Evolutionary conservation across 2,797 vertebrate genomes (phyloP), one percentile per base, ranked within the genome.

Genomic region (Potorous gilbertii): DNA sequence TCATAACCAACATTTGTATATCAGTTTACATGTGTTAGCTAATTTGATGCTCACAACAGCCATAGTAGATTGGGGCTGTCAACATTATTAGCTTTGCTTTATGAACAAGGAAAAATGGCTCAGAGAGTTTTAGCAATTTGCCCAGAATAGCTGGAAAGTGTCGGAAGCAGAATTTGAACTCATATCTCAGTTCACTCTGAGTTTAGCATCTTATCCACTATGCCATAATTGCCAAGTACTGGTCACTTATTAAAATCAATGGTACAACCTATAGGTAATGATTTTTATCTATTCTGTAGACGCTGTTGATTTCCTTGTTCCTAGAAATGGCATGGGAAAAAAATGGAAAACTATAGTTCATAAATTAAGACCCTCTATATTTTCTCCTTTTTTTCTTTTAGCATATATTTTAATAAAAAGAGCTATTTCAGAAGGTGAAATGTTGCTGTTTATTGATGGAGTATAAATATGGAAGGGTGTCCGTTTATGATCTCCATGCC

Each of bases 401-500:
- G 90, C n/a, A 90, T 57, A 54, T 91, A 27, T 93, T 91, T 93
- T 97, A 90, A 1, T 2, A 54, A 95, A 92, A 92, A 57, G 59
- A 74, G 90, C 52, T 55, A 52, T 92, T 97, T 96, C 40, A 94
- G 91, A 96, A 94, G 93, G 94, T 91, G 94, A 93, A 95, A 94
- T 59, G 62, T 90, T 87, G 50, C 31, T 54, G 90, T 95, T 94
- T 97, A 92, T 96, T 95, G 93, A 90, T 40, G 92, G 89, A 91
- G 29, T 56, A 52, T 90, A 28, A 13, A 55, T 91, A 50, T 95
- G n/a, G 54, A 29, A 54, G 57, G 92, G 94, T 96, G 91, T 91
- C 96, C 97, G 74, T 93, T 96, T 95, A 89, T 94, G 81, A 96
- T 96, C 95, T 94, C 55, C 46, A 81, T 94, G 93, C 93, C 66